These are phyloP conservation scores for Heterodera filipjevi DNA, from an alignment of 2,888 invertebrate species.

Conservation along the genomic window DNA sequence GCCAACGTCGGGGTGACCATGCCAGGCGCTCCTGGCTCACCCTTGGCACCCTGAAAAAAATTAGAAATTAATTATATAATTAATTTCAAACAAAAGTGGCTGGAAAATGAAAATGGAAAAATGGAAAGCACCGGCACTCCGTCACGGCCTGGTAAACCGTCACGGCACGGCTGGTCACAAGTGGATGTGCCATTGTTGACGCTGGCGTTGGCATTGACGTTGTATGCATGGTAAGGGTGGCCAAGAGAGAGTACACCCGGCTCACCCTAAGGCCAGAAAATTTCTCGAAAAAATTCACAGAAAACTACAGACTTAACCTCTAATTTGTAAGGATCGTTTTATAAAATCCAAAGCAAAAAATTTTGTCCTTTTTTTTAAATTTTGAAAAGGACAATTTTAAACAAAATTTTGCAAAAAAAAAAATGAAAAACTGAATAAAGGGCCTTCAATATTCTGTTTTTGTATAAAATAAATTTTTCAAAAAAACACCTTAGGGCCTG, in stretches of 20 bases:
- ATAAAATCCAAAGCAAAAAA: too few species aligned
- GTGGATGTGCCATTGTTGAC: neutral
- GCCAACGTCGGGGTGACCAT: conserved; percentile 39
- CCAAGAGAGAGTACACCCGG: conserved; percentile 6
- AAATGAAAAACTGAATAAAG: too few species aligned
- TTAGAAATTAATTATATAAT: conserved; percentile 14
- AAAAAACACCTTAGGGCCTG: conserved; percentile 43
- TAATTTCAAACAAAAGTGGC: neutral
- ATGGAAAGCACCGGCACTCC: conserved; percentile 40
- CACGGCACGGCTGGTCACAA: conserved; percentile 42
- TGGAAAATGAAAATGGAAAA: neutral
- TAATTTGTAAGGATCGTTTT: too few species aligned
- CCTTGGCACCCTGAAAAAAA: conserved; percentile 58
- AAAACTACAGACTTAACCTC: too few species aligned
- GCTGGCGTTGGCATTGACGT: neutral
- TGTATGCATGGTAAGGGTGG: neutral
- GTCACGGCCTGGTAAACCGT: conserved; percentile 47
- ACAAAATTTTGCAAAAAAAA: too few species aligned
- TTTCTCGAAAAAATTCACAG: neutral
- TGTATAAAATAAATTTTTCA: neutral
- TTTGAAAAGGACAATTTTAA: too few species aligned
- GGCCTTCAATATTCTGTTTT: too few species aligned
- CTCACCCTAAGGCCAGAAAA: conserved; percentile 33
- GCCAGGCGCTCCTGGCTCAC: conserved; percentile 56
- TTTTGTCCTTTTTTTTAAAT: too few species aligned